phyloP scores from a whole-genome alignment of 2,888 invertebrate species.

The Rhyacophila evoluta region DNA sequence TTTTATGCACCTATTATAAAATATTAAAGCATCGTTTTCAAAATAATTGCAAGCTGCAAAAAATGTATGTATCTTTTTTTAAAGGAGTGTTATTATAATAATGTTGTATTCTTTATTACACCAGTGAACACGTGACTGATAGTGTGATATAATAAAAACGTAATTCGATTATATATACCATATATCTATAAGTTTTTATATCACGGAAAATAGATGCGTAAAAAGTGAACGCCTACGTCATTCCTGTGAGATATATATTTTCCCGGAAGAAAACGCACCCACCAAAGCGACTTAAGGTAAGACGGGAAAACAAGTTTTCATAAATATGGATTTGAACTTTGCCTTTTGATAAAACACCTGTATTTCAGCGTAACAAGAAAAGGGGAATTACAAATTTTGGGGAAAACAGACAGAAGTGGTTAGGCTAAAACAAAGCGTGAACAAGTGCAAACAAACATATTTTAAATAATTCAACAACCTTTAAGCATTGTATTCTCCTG shows the following conservation, averaged over 20 bases:
- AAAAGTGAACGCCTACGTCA: background rate
- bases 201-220: background rate
- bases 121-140: too few species aligned
- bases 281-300: background rate
- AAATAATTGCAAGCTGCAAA: too few species aligned
- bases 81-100: too few species aligned
- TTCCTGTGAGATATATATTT: background rate
- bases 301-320: conserved; percentile 3
- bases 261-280: background rate
- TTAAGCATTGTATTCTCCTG: too few species aligned
- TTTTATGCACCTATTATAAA: too few species aligned
- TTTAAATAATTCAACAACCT: background rate
- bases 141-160: too few species aligned
- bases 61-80: too few species aligned
- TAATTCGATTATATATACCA: too few species aligned
- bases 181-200: too few species aligned
- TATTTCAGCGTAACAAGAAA: conserved; percentile 3
- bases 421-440: background rate
- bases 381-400: background rate
- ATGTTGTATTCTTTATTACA: too few species aligned
- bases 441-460: conserved; percentile 1
- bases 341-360: conserved; percentile 7
- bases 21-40: too few species aligned
- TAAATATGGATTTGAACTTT: conserved; percentile 22
- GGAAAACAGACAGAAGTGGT: background rate